Conservation (phyloP, 2,888 invertebrate species). For the Lithophane socia region DNA sequence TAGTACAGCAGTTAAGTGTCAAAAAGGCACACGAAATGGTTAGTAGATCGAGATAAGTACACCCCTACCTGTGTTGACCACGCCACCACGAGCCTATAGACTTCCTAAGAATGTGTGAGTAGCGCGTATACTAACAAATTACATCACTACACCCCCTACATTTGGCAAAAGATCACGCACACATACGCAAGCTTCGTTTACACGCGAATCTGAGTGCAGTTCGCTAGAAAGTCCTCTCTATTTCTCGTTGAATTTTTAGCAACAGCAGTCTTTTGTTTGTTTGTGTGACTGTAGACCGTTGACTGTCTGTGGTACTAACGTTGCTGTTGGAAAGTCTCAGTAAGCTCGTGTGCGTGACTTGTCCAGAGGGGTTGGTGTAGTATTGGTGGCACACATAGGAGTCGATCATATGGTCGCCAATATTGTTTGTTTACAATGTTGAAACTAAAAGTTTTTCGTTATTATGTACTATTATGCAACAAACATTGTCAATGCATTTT, state of each 20-base stretch:
- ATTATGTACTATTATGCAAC: background rate
- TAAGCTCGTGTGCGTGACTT: conserved; percentile 11
- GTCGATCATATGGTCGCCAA: conserved; percentile 49
- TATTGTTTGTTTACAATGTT: conserved; percentile 54
- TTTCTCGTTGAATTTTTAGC: background rate
- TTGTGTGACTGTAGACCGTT: conserved; percentile 5
- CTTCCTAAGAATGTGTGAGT: conserved; percentile 56
- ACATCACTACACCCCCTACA: background rate
- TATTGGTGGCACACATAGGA: conserved; percentile 53
- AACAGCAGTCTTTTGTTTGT: conserved; percentile 20
- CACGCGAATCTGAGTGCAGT: background rate
- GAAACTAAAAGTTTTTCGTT: conserved; percentile 15
- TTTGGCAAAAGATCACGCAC: conserved; percentile 15
- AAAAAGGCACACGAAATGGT: conserved; percentile 85
- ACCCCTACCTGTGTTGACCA: conserved; percentile 81
- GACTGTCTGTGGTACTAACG: background rate
- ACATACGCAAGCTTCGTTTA: background rate
- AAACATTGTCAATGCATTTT: background rate
- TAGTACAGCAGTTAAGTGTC: conserved; percentile 79
- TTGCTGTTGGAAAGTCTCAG: background rate
- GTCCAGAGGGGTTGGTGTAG: background rate
- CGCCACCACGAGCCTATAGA: conserved; percentile 53
- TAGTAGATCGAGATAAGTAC: conserved; percentile 83
- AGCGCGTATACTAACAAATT: conserved; percentile 8
- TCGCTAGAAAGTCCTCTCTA: conserved; percentile 1